These are phyloP conservation scores for Sylvietta virens DNA, from an alignment of 2,113 vertebrate species.

Conservation along the genomic window DNA sequence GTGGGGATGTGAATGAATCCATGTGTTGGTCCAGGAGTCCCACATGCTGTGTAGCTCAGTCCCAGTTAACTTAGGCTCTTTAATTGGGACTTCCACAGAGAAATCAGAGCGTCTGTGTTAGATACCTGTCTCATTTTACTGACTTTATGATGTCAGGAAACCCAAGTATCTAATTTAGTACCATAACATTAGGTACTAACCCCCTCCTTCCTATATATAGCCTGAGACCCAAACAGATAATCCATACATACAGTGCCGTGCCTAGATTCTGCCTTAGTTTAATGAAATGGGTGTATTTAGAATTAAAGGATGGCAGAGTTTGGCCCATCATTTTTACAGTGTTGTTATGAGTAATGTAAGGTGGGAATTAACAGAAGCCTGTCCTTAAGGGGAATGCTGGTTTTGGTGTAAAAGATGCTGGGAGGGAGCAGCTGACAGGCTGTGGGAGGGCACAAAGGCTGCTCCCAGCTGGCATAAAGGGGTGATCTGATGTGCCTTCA, in stretches of 20 bases:
- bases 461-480: background rate
- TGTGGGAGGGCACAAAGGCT: background rate
- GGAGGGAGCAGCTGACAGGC: background rate
- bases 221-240: background rate
- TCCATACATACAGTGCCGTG: fast-evolving
- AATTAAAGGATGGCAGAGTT: background rate
- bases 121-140: background rate
- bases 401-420: background rate
- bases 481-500: fast-evolving
- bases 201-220: background rate
- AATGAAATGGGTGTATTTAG: background rate
- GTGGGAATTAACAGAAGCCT: background rate
- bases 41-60: background rate
- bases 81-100: background rate
- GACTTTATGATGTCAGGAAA: background rate
- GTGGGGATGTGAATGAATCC: background rate
- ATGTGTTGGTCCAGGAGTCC: background rate
- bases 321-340: background rate
- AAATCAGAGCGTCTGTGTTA: background rate
- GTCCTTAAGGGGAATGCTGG: background rate
- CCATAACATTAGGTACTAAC: background rate
- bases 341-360: background rate
- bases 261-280: background rate
- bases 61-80: background rate
- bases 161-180: background rate